Conservation (phyloP, 2,797 vertebrate species). For the Anguilla obscura region DNA sequence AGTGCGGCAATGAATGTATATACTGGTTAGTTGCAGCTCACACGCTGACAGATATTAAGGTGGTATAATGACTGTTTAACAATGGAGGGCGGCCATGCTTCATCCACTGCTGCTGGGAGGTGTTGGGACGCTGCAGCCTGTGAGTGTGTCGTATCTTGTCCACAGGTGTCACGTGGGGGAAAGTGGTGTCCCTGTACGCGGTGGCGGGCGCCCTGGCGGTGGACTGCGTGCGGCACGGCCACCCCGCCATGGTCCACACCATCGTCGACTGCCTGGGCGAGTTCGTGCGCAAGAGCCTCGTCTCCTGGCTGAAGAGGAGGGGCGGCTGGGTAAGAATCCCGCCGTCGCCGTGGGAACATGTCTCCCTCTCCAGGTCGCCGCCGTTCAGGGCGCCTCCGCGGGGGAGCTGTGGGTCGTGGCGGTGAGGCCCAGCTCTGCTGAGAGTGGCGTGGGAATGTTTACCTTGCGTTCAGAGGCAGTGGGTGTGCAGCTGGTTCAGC, state of each 20-base stretch:
- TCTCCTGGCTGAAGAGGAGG: slow-evolving; percentile 83
- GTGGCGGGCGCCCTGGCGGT: slow-evolving; percentile 92
- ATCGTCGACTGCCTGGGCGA: slow-evolving; percentile 97
- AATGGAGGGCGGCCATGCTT: neutral
- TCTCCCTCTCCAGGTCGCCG: neutral
- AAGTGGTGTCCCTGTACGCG: slow-evolving; percentile 92
- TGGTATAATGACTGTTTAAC: neutral
- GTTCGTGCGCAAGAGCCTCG: slow-evolving; percentile 90
- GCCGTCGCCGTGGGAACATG: neutral
- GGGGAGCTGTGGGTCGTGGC: neutral
- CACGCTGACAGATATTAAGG: neutral
- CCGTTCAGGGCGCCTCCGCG: neutral
- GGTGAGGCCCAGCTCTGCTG: neutral
- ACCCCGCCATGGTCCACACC: slow-evolving; percentile 89
- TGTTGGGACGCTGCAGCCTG: neutral
- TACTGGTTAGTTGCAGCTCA: neutral
- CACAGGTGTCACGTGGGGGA: slow-evolving; percentile 87
- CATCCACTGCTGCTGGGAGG: neutral
- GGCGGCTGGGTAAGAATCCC: slow-evolving; percentile 91
- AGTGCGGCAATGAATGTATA: neutral
- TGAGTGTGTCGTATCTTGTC: neutral
- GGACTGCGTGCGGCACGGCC: slow-evolving; percentile 90
- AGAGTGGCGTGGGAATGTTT: neutral
- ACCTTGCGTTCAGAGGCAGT: neutral
- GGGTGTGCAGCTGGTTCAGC: neutral